Base-by-base conservation (phyloP, 2,113 vertebrate species). In the Pterocles burchelli region DNA sequence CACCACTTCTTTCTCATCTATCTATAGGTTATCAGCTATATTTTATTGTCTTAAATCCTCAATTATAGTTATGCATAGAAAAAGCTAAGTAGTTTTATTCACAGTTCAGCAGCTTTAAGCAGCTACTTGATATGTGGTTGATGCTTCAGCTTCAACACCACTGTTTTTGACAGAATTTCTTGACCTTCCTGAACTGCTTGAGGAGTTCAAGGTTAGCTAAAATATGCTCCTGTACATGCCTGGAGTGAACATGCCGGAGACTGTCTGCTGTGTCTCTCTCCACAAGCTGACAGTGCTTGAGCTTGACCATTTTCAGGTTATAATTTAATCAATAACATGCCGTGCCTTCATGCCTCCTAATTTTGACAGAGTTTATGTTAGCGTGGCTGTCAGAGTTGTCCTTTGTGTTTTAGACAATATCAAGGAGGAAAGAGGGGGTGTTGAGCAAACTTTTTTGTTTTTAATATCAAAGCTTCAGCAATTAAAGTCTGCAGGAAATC, bases 101-200 rank as follows among this genome's bases (percentile, higher is more conserved):
- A 36, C 22, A 38, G 7, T 78, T 72, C 48, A 74, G 24, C 55
- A 57, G 28, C 80, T 88, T 59, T 51, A 93, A 74, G 51, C 43
- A 94, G 65, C 52, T 90, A 24, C 57, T 76, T 52, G 59, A 29
- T 88, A 16, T 24, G 34, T 75, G 48, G 52, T 17, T 83, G 26
- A 17, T 66, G 63, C 43, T 77, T 76, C 52, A 66, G 24, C 57
- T 80, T 76, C 73, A 80, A 34, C 83, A 84, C 57, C 21, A 10
- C 26, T 45, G 24, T 59, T 93, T 95, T 81, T 78, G 80, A 71
- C 90, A 88, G 88, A 86, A 93, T 95, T 95, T 94, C 62, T 90
- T 88, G 82, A 84, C 88, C 72, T 94, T 93, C 31, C 79, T 67
- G 68, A 58, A 51, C 85, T 74, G 75, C 67, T 88, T 55, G 46